These are phyloP conservation scores for Aphodius granarius DNA, from an alignment of 2,888 invertebrate genomes.

Conservation along the genomic window DNA sequence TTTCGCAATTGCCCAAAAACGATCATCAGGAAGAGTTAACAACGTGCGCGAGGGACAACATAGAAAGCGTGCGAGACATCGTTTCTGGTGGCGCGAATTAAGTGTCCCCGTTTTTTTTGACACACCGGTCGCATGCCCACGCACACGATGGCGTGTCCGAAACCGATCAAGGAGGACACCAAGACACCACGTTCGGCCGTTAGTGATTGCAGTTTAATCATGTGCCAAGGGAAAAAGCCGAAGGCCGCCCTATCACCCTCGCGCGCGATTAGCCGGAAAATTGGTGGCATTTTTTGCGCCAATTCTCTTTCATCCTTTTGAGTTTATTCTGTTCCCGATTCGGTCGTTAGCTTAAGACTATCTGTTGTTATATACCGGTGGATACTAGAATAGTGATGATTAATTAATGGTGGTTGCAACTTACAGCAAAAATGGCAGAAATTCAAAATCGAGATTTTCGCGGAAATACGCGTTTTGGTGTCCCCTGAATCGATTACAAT, in stretches of 20 bases:
- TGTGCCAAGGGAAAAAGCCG: not conserved
- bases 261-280: not conserved
- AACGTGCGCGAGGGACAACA: not conserved
- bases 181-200: not conserved
- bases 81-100: not conserved
- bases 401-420: no score
- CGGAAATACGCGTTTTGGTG: no score
- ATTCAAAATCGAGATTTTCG: no score
- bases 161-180: not conserved
- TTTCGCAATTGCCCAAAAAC: not conserved
- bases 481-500: no score
- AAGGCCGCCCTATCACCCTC: not conserved
- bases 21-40: not conserved
- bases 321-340: not conserved
- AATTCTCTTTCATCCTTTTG: not conserved
- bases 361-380: not conserved
- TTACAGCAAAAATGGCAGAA: no score
- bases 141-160: not conserved
- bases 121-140: not conserved
- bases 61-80: not conserved
- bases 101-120: not conserved
- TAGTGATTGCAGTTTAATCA: not conserved
- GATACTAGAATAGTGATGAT: no score
- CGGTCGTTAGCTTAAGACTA: not conserved
- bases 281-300: not conserved